Percentiles rank a stretch among this genome's conserved stretches.
phyloP scores from a whole-genome alignment of 2,113 vertebrate genomes.

The Ursus arctos region DNA sequence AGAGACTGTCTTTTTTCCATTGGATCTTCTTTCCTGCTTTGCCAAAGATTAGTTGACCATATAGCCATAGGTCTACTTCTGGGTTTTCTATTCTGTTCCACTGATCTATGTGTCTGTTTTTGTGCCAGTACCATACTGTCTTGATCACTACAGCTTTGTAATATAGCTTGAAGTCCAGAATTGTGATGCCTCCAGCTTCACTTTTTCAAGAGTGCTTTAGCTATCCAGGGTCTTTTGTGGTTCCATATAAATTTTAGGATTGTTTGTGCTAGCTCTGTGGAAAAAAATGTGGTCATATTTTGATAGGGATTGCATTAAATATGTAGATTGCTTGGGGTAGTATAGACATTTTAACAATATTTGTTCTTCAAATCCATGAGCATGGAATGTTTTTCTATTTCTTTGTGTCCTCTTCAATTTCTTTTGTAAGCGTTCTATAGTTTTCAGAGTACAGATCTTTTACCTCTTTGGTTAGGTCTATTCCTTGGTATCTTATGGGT shows the following conservation, averaged over 20 bases:
- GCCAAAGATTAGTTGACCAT: neutral
- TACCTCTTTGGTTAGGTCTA: neutral
- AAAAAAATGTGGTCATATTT: neutral
- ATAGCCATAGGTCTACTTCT: neutral
- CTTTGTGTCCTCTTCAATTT: neutral
- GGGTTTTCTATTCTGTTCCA: neutral
- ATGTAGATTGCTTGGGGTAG: neutral
- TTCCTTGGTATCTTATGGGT: neutral
- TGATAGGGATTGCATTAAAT: neutral
- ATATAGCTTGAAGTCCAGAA: neutral
- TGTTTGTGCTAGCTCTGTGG: neutral
- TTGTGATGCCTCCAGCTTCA: neutral
- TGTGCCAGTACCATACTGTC: neutral
- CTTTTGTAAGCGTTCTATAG: neutral
- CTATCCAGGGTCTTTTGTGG: neutral
- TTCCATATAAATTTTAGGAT: neutral
- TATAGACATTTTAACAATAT: neutral
- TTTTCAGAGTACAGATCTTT: neutral
- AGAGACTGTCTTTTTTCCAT: neutral
- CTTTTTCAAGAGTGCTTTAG: neutral
- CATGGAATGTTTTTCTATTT: neutral
- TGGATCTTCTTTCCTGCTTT: neutral
- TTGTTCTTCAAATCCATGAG: neutral
- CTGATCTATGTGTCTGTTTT: neutral
- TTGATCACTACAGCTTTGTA: neutral